A percentile compares a stretch with the other conserved stretches of the same genome.
Conservation (phyloP, 1,140 invertebrate genomes). For the Aphelinus certus region DNA sequence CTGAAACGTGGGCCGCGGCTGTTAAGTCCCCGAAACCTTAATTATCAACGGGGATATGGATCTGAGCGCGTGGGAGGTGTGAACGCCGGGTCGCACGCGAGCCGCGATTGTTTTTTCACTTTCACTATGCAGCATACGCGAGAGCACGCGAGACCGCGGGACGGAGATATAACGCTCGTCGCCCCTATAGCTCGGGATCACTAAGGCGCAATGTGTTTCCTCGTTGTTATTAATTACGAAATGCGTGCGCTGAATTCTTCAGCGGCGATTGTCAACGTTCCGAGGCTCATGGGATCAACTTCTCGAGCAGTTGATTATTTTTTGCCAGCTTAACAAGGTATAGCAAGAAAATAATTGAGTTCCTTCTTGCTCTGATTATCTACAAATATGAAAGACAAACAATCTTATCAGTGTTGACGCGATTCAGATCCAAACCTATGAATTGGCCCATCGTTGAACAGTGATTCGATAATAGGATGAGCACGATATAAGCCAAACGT, state of each 20-base stretch:
- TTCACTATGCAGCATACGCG: constrained; percentile 36
- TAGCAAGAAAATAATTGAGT: no score
- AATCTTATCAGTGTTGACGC: no score
- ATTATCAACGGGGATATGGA: constrained; percentile 24
- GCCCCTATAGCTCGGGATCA: background rate
- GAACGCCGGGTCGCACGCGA: constrained; percentile 14
- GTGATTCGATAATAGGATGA: no score
- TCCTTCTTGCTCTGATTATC: no score
- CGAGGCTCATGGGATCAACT: background rate
- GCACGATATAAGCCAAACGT: no score
- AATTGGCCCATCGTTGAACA: no score
- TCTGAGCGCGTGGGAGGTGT: constrained; percentile 14
- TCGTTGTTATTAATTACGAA: constrained; percentile 16
- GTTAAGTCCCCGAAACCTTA: background rate
- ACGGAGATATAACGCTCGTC: background rate
- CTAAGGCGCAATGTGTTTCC: background rate
- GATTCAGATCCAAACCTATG: no score
- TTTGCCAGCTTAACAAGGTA: no score
- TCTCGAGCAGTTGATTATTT: no score
- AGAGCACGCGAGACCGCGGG: background rate
- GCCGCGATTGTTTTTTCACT: constrained; percentile 42
- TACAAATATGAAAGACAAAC: no score
- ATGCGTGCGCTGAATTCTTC: no score
- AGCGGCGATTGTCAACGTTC: background rate
- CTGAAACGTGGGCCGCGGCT: no score